Base-by-base conservation (phyloP, 2,888 invertebrate species). In the Cantharis rufa region DNA sequence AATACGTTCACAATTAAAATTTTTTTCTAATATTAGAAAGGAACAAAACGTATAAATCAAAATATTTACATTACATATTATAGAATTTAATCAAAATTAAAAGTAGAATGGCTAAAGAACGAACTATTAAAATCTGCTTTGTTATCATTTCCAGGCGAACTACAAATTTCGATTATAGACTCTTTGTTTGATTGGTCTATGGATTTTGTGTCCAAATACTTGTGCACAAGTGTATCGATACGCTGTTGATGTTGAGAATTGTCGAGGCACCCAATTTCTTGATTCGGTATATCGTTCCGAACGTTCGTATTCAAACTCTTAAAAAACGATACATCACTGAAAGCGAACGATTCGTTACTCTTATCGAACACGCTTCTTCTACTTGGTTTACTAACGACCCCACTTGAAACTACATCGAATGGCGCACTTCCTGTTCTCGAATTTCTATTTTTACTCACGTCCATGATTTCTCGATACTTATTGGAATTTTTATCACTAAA, bases 401-500 rank as follows among this genome's bases (percentile, higher is more conserved):
- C n/a, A 9, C 48, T 48, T 5, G 48, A 48, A 48, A 48, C n/a
- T n/a, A 48, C 9, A n/a, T n/a, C 48, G 2, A 48, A 48, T 0
- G n/a, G 48, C 2, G n/a, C 48, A 48, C 48, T n/a, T 48, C 2
- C 48, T n/a, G 48, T 5, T 48, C n/a, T 48, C 7, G 7, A n/a
- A 48, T n/a, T 13, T n/a, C 13, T 32, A 15, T 64, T 66, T 21
- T 9, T 24, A 24, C 64, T 66, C n/a, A 15, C 4, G 63, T 78
- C 72, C 74, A 80, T 71, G 61, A 71, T 70, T 61, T 76, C 62
- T 11, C 75, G 69, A 61, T 70, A 81, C 24, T 79, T 78, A 10
- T 62, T 69, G 3, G 73, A 73, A 75, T 82, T 82, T 24, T 77
- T 78, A 77, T 82, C 81, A 48, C 80, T 80, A 7, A 82, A 79